These are phyloP conservation scores for Fregetta grallaria DNA, from an alignment of 2,113 vertebrate genomes.

Conservation along the genomic window DNA sequence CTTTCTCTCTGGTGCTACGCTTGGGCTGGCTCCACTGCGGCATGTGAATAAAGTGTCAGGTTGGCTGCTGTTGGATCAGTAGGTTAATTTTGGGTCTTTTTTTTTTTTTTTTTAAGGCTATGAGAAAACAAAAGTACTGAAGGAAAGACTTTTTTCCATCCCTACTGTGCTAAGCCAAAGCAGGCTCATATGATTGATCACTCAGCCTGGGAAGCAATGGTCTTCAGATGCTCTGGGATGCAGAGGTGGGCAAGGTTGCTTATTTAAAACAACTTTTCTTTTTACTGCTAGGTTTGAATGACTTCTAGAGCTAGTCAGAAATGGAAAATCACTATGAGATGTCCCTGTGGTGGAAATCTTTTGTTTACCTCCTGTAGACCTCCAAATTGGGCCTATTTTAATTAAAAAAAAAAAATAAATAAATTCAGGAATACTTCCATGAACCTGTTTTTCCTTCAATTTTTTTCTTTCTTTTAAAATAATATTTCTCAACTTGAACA, in stretches of 20 bases:
- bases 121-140: neutral
- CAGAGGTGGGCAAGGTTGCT: neutral
- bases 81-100: neutral
- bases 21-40: neutral
- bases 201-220: neutral
- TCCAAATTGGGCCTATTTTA: neutral
- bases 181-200: neutral
- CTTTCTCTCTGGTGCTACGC: neutral
- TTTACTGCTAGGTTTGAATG: neutral
- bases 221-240: neutral
- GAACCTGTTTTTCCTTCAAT: neutral
- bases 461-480: neutral
- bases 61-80: neutral
- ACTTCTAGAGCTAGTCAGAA: neutral
- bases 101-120: neutral
- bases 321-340: neutral
- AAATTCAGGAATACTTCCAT: neutral
- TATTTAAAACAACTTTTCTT: neutral
- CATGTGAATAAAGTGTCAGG: neutral
- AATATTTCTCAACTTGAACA: neutral
- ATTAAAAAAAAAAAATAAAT: neutral
- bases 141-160: neutral
- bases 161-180: neutral
- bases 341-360: neutral
- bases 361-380: neutral